Base-by-base conservation (phyloP, 2,888 invertebrate genomes). In the Coleophora deauratella region DNA sequence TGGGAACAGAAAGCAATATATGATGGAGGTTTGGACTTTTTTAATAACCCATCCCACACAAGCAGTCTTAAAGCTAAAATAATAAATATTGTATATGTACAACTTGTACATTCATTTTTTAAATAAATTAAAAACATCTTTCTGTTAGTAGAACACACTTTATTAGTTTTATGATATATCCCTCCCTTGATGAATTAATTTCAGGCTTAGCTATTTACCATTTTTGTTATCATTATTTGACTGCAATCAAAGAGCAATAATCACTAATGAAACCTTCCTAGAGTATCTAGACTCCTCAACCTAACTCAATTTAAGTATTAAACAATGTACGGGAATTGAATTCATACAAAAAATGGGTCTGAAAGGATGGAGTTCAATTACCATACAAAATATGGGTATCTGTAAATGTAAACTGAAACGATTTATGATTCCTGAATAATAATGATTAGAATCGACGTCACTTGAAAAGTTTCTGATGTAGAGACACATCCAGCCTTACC, bases 401-500 rank as follows among this genome's bases (percentile, higher is more conserved):
- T n/a, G 21, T 21, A 21, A 4, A 3, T 6, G 6, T 6, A 21
- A 21, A 21, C 3, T 21, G 21, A 21, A 21, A 21, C 3, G 21
- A 21, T 21, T 21, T 6, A 21, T 21, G 21, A 21, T 21, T 21
- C 21, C 21, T 21, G 21, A 21, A 21, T 21, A 21, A 21, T 6
- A 4, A 21, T 3, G 6, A 21, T 6, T 21, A 21, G 9, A 34
- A 35, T 14, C 41, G 44, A 36, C 34, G 32, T 33, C 44, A 38
- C 37, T 33, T 41, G 39, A 12, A 57, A 64, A 70, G 79, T 77
- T 82, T 77, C 75, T 76, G 79, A 77, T 82, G 77, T 79, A 74
- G 73, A 84, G 82, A 81, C 85, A 82, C 85, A 68, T 84, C 86
- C 82, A 81, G 76, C 80, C 86, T 86, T 86, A 86, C 86, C 86